Base-by-base conservation (phyloP, 2,888 invertebrate genomes). In the Scrobipalpa atriplicella region DNA sequence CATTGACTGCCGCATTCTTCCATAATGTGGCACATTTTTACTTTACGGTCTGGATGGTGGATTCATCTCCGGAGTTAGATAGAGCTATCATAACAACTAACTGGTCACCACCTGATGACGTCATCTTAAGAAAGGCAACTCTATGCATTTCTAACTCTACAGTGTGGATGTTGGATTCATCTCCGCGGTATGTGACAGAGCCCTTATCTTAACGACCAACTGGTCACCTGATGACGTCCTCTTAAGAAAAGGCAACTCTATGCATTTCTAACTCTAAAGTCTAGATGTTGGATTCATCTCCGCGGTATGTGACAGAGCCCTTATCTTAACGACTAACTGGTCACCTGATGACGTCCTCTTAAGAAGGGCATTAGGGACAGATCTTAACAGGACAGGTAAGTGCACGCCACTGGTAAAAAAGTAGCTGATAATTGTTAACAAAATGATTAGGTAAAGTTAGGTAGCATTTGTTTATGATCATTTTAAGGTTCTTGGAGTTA, bases 261-360 rank as follows among this genome's bases (percentile, higher is more conserved):
- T 61, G 19, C 1, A 0, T 76, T 73, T 1, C 2, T 66, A 66
- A 18, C 51, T 73, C 82, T 79, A 70, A 66, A 66, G 29, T 2
- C 21, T 72, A 83, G 89, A 89, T 88, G 89, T 89, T 83, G 86
- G 82, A 86, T 89, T 89, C 90, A 91, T 90, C 91, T 90, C 81
- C 78, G 58, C 83, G 81, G 80, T 83, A 87, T 87, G 84, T 78
- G 78, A 73, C 71, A 72, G 73, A 73, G 73, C 75, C 52, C 63
- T 81, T 83, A 84, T 86, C 70, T 68, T 71, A 77, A 79, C 76
- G 77, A 75, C 67, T 68, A 76, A 76, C 78, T 65, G 60, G 61
- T 77, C 79, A 78, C 78, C 77, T 76, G 73, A 72, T 70, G 74
- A 74, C 56, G 76, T 79, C 75, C 72, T 80, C 79, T 78, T 73